A percentile compares a stretch with the other conserved stretches of the same genome.
Conservation (phyloP, 2,797 vertebrate genomes). For the Melanotaenia nigrans region DNA sequence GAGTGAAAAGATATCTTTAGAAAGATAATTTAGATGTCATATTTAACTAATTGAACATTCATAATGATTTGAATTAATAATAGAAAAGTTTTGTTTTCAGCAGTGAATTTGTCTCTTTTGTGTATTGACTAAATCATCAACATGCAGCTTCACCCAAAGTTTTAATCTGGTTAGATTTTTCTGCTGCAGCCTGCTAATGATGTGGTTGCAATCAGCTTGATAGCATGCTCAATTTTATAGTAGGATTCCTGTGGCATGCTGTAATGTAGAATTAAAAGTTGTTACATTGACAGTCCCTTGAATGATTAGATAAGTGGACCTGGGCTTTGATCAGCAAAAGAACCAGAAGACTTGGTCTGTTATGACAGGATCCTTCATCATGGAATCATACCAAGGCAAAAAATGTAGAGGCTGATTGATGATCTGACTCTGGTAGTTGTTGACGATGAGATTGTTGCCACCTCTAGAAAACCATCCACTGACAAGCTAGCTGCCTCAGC, state of each 20-base stretch:
- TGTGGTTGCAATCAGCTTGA: not conserved
- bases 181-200: not conserved
- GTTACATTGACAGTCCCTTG: conserved; percentile 24
- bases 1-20: not conserved
- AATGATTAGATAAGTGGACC: conserved; percentile 28
- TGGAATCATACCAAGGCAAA: conserved; percentile 47
- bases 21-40: not conserved
- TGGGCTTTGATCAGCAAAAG: conserved; percentile 42
- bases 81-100: not conserved
- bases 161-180: not conserved
- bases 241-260: conserved; percentile 20
- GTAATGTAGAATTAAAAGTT: conserved; percentile 35
- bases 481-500: conserved; percentile 28
- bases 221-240: conserved; percentile 5
- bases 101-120: not conserved
- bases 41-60: not conserved
- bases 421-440: conserved; percentile 15
- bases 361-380: conserved; percentile 43
- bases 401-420: conserved; percentile 43
- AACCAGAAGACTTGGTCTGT: conserved; percentile 29
- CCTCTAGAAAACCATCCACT: conserved; percentile 10
- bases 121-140: not conserved
- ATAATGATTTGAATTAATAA: not conserved
- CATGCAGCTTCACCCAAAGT: not conserved
- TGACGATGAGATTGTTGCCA: conserved; percentile 22